Percentiles rank a stretch among this genome's conserved stretches.
phyloP scores from a whole-genome alignment of 2,113 vertebrate species.

The Hypanus sabinus region DNA sequence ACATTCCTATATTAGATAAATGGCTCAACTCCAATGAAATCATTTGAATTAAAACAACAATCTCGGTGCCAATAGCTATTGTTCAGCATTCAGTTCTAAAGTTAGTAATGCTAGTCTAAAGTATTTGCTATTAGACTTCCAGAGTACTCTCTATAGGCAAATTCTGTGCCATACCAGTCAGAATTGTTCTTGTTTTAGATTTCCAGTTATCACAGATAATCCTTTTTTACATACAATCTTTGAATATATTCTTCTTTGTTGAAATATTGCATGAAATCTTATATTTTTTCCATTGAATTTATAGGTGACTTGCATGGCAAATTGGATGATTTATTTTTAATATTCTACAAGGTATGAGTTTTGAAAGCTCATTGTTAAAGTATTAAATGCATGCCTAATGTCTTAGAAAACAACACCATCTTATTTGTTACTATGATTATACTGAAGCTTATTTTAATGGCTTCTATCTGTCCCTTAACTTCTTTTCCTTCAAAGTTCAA shows the following conservation, averaged over 20 bases:
- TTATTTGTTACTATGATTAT: not conserved
- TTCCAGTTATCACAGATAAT: not conserved
- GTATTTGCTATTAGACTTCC: not conserved
- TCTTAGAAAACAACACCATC: not conserved
- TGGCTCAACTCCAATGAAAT: not conserved
- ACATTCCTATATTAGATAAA: not conserved
- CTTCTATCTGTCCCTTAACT: not conserved
- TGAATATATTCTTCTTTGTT: slow-evolving; percentile 2
- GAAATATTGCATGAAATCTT: not conserved
- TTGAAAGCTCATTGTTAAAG: not conserved
- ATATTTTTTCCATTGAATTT: not conserved
- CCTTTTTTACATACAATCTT: not conserved
- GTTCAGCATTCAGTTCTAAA: not conserved
- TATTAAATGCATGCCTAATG: not conserved
- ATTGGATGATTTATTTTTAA: slow-evolving; percentile 76
- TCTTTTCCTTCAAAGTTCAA: not conserved
- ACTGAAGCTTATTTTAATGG: not conserved
- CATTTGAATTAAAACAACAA: not conserved
- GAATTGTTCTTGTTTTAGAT: not conserved
- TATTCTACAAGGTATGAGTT: slow-evolving; percentile 72
- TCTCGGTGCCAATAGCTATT: not conserved
- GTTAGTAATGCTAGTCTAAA: not conserved
- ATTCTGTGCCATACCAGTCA: not conserved
- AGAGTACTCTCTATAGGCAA: too few species aligned
- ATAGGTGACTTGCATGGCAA: slow-evolving; percentile 87